Evolutionary conservation across 2,888 invertebrate genomes (phyloP).

Genomic region (Sphaerophoria taeniata): DNA sequence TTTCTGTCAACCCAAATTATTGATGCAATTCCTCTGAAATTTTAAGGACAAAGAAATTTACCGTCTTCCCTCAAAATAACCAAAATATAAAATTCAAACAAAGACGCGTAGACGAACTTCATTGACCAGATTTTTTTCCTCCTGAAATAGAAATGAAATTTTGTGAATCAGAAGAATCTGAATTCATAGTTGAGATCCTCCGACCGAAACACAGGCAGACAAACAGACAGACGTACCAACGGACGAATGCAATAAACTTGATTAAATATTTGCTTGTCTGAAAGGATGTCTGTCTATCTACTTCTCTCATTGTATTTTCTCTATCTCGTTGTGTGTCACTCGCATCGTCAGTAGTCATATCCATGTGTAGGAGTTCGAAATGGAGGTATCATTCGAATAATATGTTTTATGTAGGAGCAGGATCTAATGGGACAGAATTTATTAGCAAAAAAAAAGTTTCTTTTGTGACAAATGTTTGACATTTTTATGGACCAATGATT

Average conservation of each 20-base stretch:
- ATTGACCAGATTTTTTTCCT: background rate
- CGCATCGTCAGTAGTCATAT: too few species aligned
- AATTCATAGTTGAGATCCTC: too few species aligned
- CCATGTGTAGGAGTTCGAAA: background rate
- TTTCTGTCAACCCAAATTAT: too few species aligned
- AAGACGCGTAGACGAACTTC: background rate
- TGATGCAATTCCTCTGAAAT: too few species aligned
- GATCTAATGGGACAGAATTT: conserved; percentile 12
- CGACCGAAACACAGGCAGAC: too few species aligned
- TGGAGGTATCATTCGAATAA: background rate
- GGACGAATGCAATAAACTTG: conserved; percentile 58
- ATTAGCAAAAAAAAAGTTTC: conserved; percentile 15
- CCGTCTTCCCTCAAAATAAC: too few species aligned
- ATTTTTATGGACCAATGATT: conserved; percentile 29
- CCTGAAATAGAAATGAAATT: conserved; percentile 21
- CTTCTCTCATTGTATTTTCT: background rate
- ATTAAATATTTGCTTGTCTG: conserved; percentile 60
- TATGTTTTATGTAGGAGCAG: background rate
- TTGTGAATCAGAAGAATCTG: background rate
- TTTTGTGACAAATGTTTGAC: conserved; percentile 30
- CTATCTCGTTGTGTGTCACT: too few species aligned
- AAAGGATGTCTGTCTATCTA: background rate
- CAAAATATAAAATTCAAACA: too few species aligned
- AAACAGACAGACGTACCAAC: background rate
- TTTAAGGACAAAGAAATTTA: too few species aligned